Conservation (phyloP, 2,113 vertebrate species). For the Poicephalus gulielmi region DNA sequence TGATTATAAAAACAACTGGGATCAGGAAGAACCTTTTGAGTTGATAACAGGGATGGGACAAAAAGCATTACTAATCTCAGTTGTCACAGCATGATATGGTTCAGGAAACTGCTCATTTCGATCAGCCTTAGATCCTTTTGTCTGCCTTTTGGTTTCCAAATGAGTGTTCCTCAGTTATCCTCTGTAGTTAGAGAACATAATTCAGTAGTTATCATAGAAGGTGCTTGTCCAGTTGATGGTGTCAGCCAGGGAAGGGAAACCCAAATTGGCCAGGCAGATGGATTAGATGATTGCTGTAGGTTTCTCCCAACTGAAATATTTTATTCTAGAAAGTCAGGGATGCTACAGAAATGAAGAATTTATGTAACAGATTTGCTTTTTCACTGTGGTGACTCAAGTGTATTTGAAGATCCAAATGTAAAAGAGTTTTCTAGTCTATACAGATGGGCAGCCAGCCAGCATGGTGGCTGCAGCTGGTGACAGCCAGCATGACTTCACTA, state of each 20-base stretch:
- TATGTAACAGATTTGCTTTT: neutral
- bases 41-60: neutral
- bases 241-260: neutral
- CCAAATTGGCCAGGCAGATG: neutral
- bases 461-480: too few relatives aligned
- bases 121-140: neutral
- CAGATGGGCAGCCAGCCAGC: too few relatives aligned
- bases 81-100: neutral
- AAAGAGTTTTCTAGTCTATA: neutral
- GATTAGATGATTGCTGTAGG: neutral
- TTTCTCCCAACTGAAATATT: neutral
- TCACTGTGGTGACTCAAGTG: neutral
- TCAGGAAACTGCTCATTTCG: neutral
- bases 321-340: neutral
- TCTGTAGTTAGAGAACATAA: neutral
- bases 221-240: accelerated
- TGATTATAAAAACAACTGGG: neutral
- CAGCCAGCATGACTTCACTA: too few relatives aligned
- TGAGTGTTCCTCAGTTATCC: neutral
- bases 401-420: neutral
- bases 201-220: neutral
- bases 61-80: neutral
- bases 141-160: neutral
- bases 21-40: neutral
- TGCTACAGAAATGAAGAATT: neutral